Evolutionary conservation across 2,113 vertebrate genomes (phyloP).

Genomic region (Barbus barbus): DNA sequence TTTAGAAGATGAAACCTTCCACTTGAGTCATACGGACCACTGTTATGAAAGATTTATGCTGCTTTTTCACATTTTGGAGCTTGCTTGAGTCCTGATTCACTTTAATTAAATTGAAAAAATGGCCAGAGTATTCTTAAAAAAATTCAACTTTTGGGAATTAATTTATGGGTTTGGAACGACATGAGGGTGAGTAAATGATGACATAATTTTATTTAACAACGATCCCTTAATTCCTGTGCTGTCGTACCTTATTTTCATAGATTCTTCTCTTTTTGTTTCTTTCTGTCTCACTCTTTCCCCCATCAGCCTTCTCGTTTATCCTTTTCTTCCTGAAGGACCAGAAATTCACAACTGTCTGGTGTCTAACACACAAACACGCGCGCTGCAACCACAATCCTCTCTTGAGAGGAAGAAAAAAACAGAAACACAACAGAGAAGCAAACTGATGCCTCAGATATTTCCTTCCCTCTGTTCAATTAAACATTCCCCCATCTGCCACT

Average conservation of each 20-base stretch:
- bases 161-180: not conserved
- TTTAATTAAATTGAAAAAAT: not conserved
- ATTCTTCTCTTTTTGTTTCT: slow-evolving; percentile 33
- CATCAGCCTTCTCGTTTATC: slow-evolving; percentile 2
- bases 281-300: not conserved
- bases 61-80: not conserved
- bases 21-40: not conserved
- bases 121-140: not conserved
- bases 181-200: not conserved
- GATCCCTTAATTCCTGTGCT: not conserved
- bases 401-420: slow-evolving; percentile 61
- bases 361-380: slow-evolving; percentile 1
- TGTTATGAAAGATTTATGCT: not conserved
- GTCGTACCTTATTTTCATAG: not conserved
- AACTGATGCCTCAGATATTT: slow-evolving; percentile 69
- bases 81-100: not conserved
- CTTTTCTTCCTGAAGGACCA: not conserved
- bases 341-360: slow-evolving; percentile 33
- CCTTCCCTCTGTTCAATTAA: slow-evolving; percentile 77
- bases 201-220: not conserved
- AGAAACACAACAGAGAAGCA: slow-evolving; percentile 60
- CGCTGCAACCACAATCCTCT: slow-evolving; percentile 48
- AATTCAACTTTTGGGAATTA: not conserved
- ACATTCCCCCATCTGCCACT: slow-evolving; percentile 75
- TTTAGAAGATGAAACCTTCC: not conserved